Percentiles rank a stretch among this genome's conserved stretches.
Evolutionary conservation across 2,797 vertebrate species (phyloP).

Genomic region (Argyrosomus regius): DNA sequence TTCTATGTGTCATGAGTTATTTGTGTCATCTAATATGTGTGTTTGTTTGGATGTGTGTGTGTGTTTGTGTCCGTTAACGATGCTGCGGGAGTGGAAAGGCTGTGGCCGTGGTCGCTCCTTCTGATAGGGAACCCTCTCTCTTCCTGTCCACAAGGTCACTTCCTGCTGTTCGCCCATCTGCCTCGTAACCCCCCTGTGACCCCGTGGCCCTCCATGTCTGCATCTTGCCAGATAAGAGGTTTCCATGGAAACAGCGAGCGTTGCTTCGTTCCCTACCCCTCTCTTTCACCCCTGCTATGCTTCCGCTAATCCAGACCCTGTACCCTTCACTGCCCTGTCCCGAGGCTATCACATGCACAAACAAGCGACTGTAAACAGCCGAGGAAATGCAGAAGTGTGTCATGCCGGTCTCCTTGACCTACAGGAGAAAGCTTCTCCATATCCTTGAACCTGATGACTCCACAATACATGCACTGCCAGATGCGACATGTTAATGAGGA

Average conservation of each 20-base stretch:
- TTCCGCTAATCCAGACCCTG: constrained; percentile 69
- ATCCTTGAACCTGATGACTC: constrained; percentile 60
- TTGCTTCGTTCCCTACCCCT: constrained; percentile 60
- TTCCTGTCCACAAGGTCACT: constrained; percentile 87
- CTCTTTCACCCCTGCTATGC: constrained; percentile 59
- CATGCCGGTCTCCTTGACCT: constrained; percentile 61
- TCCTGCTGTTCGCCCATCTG: constrained; percentile 89
- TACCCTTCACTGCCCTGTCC: constrained; percentile 60
- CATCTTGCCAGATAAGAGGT: constrained; percentile 80
- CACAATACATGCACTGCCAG: constrained; percentile 34
- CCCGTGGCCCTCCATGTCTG: constrained; percentile 68
- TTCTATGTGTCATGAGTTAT: constrained; percentile 78
- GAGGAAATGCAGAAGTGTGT: constrained; percentile 28
- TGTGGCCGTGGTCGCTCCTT: constrained; percentile 42
- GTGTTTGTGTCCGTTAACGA: constrained; percentile 32
- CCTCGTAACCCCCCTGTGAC: constrained; percentile 85
- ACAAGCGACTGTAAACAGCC: constrained; percentile 34
- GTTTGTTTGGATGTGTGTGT: constrained; percentile 45
- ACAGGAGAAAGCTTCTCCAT: constrained; percentile 17
- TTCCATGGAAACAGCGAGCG: constrained; percentile 73
- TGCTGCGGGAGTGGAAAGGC: constrained; percentile 37
- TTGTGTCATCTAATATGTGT: constrained; percentile 76
- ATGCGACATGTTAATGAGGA: constrained; percentile 51
- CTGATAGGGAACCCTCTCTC: constrained; percentile 76
- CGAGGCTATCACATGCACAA: constrained; percentile 39